Evolutionary conservation across 1,140 invertebrate genomes (phyloP), one percentile per base, ranked within the genome.

Genomic region (Grapholita molesta): DNA sequence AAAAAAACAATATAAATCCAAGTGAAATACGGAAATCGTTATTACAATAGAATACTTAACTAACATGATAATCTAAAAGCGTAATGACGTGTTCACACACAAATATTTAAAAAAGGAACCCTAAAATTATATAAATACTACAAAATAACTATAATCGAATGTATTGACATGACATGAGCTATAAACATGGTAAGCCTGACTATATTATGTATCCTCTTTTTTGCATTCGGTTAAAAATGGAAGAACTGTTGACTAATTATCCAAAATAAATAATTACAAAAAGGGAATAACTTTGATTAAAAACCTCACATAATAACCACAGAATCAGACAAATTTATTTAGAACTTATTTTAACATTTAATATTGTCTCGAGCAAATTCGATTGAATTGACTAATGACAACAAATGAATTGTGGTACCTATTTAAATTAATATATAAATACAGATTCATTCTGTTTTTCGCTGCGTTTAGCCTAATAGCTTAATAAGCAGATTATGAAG

Each of bases 101-200:
- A 61, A 28, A 61, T 55, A 55, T 55, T n/a, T 5, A 24, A 55
- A 28, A 61, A 61, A 61, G 42, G 42, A 30, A 25, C 25, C 55
- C 18, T 61, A 61, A 15, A 61, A 28, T 28, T 15, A 28, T 61
- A 61, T 61, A 61, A 61, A 61, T 61, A 61, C 55, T 61, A 61
- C 12, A 61, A 61, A 61, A 28, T 28, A 28, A 30, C 55, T 61
- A 61, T 61, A 61, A 9, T 48, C 18, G n/a, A 8, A 55, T 55
- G 24, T 61, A 28, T 32, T n/a, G 8, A 30, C 25, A 30, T 61
- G 25, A 61, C 30, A 30, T 3, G 55, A 61, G 9, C 24, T 61
- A 61, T 28, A 21, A 28, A 30, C 24, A 18, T 9, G 25, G 25
- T 28, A 61, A 61, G 7, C n/a, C 55, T 61, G 55, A 21, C 7